Base-by-base conservation (phyloP, 2,797 vertebrate genomes). In the Anisognathus igniventris region DNA sequence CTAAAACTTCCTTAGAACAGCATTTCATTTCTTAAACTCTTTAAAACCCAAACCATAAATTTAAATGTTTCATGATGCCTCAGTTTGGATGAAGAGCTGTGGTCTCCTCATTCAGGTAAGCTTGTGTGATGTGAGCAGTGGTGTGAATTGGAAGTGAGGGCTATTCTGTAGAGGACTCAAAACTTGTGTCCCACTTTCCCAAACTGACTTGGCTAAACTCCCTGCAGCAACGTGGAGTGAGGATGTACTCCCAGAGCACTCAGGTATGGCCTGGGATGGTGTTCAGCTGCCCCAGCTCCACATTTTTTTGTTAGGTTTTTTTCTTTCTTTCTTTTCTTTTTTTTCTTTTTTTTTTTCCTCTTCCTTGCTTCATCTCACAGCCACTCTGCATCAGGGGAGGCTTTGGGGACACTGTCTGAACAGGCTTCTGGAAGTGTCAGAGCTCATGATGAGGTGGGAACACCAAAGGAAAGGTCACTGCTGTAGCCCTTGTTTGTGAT, bases 351-450 rank as follows among this genome's bases (percentile, higher is more conserved):
- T 23, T 28, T 3, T 2, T 17, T 71, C 16, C 35, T 58, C 6
- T 50, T 81, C 62, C 23, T 35, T 79, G 27, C 35, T 88, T 60
- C 17, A 11, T 48, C 35, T 65, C 35, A 35, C 9, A 39, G 13
- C 48, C 28, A 3, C 48, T 58, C 8, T 28, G 1, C 0, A 0
- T 42, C 42, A 53, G 21, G 44, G 33, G 18, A 33, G 33, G 7
- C 7, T 22, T 65, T 82, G 30, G 27, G 71, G 54, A n/a, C 4
- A 2, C 17, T 37, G 33, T 58, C 33, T 28, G 25, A 75, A 35
- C 0, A 28, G 19, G 51, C 61, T 79, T 76, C 60, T 76, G 60
- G 50, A 85, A 66, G 56, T 14, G 18, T 28, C 66, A 27, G 62
- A 75, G 58, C 64, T 82, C 35, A 0, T 40, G 62, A 12, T 14